A percentile compares a stretch with the other conserved stretches of the same genome.
These are phyloP conservation scores for Macrosteles quadrilineatus DNA, from an alignment of 1,140 invertebrate genomes.

Conservation along the genomic window DNA sequence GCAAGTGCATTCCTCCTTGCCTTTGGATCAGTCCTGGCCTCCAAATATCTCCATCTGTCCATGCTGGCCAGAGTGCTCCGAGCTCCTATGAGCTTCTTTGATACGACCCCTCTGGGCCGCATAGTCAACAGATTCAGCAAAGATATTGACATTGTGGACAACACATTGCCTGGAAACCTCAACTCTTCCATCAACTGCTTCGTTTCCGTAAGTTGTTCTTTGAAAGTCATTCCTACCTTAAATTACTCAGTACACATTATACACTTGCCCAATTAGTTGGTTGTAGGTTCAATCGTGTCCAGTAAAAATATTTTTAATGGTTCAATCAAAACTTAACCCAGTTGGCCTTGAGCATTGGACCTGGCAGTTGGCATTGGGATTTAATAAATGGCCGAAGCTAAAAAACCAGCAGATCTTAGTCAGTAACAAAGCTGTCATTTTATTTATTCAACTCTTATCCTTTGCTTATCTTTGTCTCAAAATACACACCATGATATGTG, in stretches of 20 bases:
- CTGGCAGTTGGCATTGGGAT: too few relatives aligned
- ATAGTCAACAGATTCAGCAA: slow-evolving; percentile 71
- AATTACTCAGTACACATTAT: background rate
- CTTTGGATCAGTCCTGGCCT: slow-evolving; percentile 54
- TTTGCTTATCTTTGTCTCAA: too few relatives aligned
- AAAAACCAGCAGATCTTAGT: too few relatives aligned
- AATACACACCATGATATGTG: too few relatives aligned
- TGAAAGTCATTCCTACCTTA: background rate
- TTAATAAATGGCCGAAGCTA: too few relatives aligned
- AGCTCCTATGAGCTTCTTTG: slow-evolving; percentile 73
- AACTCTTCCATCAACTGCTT: slow-evolving; percentile 50
- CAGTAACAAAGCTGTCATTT: too few relatives aligned
- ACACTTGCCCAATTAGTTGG: slow-evolving; percentile 33
- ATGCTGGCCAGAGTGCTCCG: slow-evolving; percentile 63
- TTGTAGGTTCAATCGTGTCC: slow-evolving; percentile 20
- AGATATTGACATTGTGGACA: slow-evolving; percentile 67
- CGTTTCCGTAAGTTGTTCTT: slow-evolving; percentile 51
- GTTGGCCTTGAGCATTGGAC: too few relatives aligned
- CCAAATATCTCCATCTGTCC: slow-evolving; percentile 57
- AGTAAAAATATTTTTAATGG: slow-evolving; percentile 4
- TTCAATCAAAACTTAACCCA: background rate
- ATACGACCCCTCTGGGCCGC: slow-evolving; percentile 68
- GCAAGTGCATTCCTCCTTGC: slow-evolving; percentile 49
- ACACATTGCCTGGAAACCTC: slow-evolving; percentile 46
- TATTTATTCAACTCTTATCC: too few relatives aligned